Base-by-base conservation (phyloP, 2,113 vertebrate species). In the Tretioscincus oriximinensis region DNA sequence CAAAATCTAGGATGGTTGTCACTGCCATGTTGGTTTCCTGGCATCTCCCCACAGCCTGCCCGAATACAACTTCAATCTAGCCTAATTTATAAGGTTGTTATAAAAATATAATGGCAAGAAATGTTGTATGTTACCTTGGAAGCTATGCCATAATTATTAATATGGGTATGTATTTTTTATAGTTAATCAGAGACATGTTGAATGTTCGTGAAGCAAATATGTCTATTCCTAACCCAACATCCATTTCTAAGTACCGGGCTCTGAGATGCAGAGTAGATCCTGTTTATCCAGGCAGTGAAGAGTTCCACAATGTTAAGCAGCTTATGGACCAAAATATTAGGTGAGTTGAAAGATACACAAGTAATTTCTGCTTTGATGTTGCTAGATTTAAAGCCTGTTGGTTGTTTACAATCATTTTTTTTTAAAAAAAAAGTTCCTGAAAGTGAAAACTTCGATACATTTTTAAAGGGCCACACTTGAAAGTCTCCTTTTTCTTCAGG, bases 101-200 rank as follows among this genome's bases (percentile, higher is more conserved):
- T 51, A 51, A 18, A 18, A 58, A 58, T 14, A 58, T 41, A 41
- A 41, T 41, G 35, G 35, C 35, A 41, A 41, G 5, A 58, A 58
- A 58, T 58, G 16, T 5, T 58, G 16, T 58, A 1, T 18, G 12
- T 58, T 58, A 18, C 54, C 54, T 58, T 51, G 51, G 51, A 14
- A 12, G 51, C 51, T 51, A 51, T 51, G 51, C 51, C 51, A 51
- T 51, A 14, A 58, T 18, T 58, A 58, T 58, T 58, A 58, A 58
- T 58, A 58, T 4, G 18, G 80, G 16, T 88, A 63, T 29, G 6
- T 87, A 65, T 22, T 28, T 70, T 85, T 85, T 71, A 64, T 72
- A 98, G 97, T 83, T 98, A 51, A 95, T 98, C 81, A 91, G 95
- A 90, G 97, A 97, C 80, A 92, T 96, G 81, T 80, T 97, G 90